Evolutionary conservation across 1,140 invertebrate genomes (phyloP), one percentile per base, ranked within the genome.

Genomic region (Ephestia elutella): DNA sequence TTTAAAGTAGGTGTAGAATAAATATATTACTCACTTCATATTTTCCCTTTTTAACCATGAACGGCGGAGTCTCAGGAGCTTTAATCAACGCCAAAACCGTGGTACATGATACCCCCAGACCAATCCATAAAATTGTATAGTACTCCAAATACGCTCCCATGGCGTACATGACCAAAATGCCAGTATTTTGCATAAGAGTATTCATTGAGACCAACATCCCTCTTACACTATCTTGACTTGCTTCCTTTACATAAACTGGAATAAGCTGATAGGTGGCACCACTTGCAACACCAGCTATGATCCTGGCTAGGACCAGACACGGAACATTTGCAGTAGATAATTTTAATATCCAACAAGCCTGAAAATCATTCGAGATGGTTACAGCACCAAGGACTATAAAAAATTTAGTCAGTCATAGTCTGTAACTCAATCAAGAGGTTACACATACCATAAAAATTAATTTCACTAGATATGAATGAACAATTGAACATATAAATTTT

Each of bases 141-240:
- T 88, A 92, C 38, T 84, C 72, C 9, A 90, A 32, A 18, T 75
- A 71, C 5, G 89, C 68, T 8, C 93, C 93, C 13, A 92, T 58
- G 4, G 88, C 74, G 66, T 91, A 93, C 15, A 87, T 87, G 1
- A 82, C 19, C 0, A 68, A n/a, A 10, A 63, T 35, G 8, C 69
- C 69, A 3, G 62, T 18, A 32, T 63, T 68, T 44, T 63, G 59
- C 18, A 53, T 60, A 0, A 66, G 10, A 9, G 62, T 61, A 0
- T 62, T 17, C 5, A 67, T 49, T n/a, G 60, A 57, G 15, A 59
- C 63, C 3, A 65, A 51, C 1, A 54, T 18, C 0, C 67, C 67
- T 18, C 60, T 55, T 13, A 61, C 56, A 49, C 64, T 56, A 21
- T 66, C 65, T 38, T 65, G 62, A 51, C 60, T 65, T 25, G 64